A percentile compares a stretch with the other conserved stretches of the same genome.
Conservation (phyloP, 2,113 vertebrate species). For the Hippocampus zosterae region DNA sequence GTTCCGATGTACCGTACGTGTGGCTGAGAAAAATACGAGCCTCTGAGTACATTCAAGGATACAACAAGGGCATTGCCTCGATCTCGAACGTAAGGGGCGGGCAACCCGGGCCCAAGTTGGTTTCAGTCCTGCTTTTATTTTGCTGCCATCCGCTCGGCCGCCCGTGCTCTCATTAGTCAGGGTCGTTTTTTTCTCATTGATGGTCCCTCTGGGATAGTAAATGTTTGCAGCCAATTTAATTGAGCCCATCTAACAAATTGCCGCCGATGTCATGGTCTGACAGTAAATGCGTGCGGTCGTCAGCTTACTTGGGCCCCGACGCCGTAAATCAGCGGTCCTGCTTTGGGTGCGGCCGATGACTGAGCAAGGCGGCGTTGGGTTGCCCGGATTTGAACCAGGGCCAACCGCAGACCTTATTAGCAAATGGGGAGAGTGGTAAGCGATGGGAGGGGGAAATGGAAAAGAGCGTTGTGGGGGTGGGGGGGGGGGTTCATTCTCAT, state of each 20-base stretch:
- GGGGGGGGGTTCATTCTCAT: slow-evolving; percentile 13
- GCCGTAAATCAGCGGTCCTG: slow-evolving; percentile 46
- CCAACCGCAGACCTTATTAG: slow-evolving; percentile 60
- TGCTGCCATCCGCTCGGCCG: slow-evolving; percentile 17
- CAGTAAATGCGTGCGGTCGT: slow-evolving; percentile 16
- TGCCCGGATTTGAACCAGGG: slow-evolving; percentile 26
- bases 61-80: slow-evolving; percentile 13
- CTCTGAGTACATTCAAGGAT: slow-evolving; percentile 19
- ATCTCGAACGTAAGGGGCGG: neutral
- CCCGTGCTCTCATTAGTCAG: slow-evolving; percentile 51
- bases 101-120: neutral
- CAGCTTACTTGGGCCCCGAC: slow-evolving; percentile 17
- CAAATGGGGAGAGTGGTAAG: slow-evolving; percentile 56
- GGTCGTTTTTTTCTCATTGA: slow-evolving; percentile 33
- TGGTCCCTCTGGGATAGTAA: slow-evolving; percentile 46
- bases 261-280: slow-evolving; percentile 40
- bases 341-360: slow-evolving; percentile 36
- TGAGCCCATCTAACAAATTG: slow-evolving; percentile 51
- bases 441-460: slow-evolving; percentile 10
- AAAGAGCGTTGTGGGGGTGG: slow-evolving; percentile 20
- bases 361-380: slow-evolving; percentile 22
- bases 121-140: neutral
- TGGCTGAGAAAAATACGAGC: neutral
- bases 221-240: slow-evolving; percentile 44
- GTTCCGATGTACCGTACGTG: slow-evolving; percentile 8